A percentile compares a stretch with the other conserved stretches of the same genome.
phyloP scores from a whole-genome alignment of 2,888 invertebrate species.

The Pteria penguin region DNA sequence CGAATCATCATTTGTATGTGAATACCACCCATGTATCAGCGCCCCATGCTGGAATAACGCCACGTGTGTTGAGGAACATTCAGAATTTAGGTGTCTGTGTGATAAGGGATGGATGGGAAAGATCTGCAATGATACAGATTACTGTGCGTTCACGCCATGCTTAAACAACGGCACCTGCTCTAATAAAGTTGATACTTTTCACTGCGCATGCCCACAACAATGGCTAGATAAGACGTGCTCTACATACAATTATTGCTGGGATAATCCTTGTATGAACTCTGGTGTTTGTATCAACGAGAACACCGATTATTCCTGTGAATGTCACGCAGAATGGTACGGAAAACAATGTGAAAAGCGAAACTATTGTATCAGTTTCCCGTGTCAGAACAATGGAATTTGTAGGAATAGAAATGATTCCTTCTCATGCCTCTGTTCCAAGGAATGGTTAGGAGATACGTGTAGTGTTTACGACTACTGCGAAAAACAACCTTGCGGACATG shows the following conservation, averaged over 20 bases:
- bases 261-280: background rate
- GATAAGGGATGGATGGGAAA: background rate
- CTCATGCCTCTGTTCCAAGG: background rate
- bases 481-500: background rate
- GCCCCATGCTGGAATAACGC: slow-evolving; percentile 10
- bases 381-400: background rate
- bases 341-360: background rate
- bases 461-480: background rate
- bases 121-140: background rate
- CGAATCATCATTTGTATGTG: slow-evolving; percentile 14
- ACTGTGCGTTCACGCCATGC: background rate
- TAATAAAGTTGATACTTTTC: background rate
- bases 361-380: slow-evolving; percentile 8
- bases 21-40: slow-evolving; percentile 34
- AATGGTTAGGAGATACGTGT: slow-evolving; percentile 13
- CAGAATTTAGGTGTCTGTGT: background rate
- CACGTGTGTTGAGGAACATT: background rate
- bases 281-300: background rate
- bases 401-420: background rate
- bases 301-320: slow-evolving; percentile 5
- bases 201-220: background rate
- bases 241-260: slow-evolving; percentile 1
- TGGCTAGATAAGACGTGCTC: slow-evolving; percentile 6
- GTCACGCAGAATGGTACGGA: background rate
- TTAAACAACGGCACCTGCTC: background rate